These are phyloP conservation scores for Diarsia mendica DNA, from an alignment of 2,888 invertebrate genomes.

Conservation along the genomic window DNA sequence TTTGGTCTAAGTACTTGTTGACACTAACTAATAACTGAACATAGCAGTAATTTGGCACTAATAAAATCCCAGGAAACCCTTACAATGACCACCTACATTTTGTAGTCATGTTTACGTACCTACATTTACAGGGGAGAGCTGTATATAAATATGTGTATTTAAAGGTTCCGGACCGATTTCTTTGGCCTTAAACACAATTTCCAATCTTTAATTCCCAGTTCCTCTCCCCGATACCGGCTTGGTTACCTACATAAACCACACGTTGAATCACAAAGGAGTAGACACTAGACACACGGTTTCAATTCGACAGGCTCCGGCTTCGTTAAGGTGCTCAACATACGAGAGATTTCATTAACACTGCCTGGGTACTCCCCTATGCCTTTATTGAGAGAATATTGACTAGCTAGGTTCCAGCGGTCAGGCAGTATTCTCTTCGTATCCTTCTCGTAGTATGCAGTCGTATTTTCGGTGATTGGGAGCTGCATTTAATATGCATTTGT, in stretches of 20 bases:
- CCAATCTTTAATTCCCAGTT: not conserved
- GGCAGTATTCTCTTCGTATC: not conserved
- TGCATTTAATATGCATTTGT: not conserved
- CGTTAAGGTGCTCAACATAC: slow-evolving; percentile 41
- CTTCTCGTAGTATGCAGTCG: not conserved
- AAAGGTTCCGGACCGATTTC: not conserved
- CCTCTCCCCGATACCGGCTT: not conserved
- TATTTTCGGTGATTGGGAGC: not conserved
- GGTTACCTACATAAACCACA: slow-evolving; percentile 19
- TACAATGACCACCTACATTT: not conserved
- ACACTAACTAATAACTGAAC: too few species aligned
- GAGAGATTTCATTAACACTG: slow-evolving; percentile 46
- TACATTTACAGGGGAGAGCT: not conserved
- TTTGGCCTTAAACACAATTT: not conserved
- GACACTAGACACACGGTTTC: slow-evolving; percentile 18
- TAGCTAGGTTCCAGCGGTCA: slow-evolving; percentile 3
- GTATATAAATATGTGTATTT: too few species aligned
- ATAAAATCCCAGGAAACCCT: not conserved
- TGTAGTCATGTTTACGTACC: not conserved
- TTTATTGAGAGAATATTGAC: slow-evolving; percentile 39
- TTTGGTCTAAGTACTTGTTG: not conserved
- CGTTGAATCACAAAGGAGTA: slow-evolving; percentile 42
- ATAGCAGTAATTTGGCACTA: not conserved
- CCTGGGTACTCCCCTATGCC: slow-evolving; percentile 18
- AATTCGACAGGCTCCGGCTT: slow-evolving; percentile 35